Conservation (phyloP, 1,140 invertebrate genomes). For the Nixonia krombeini region DNA sequence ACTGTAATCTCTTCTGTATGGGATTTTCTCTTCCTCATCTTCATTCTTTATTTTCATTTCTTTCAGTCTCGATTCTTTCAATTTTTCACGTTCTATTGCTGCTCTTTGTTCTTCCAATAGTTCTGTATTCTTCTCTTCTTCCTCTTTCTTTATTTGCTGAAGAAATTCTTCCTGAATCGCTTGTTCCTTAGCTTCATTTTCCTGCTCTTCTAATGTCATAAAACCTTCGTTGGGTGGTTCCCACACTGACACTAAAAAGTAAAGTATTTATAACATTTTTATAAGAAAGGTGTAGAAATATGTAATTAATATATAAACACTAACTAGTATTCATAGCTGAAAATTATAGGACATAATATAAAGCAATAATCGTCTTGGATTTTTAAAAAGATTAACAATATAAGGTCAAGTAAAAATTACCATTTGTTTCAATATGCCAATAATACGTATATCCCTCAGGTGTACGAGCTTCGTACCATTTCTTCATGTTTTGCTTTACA, state of each 20-base stretch:
- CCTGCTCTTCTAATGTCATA: constrained; percentile 76
- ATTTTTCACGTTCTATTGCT: constrained; percentile 65
- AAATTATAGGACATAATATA: too few species aligned
- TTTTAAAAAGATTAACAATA: constrained; percentile 19
- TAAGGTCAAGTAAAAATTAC: constrained; percentile 64
- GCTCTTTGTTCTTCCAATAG: constrained; percentile 67
- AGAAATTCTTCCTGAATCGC: constrained; percentile 69
- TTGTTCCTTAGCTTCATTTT: constrained; percentile 64
- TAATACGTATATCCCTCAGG: constrained; percentile 84
- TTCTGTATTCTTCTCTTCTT: constrained; percentile 59
- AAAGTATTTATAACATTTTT: too few species aligned
- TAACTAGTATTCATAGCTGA: too few species aligned
- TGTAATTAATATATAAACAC: too few species aligned
- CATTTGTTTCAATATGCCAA: constrained; percentile 85
- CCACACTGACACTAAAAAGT: constrained; percentile 75
- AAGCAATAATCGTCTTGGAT: too few species aligned
- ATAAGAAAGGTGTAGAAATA: too few species aligned
- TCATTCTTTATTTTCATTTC: constrained; percentile 49
- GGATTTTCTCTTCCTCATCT: constrained; percentile 64
- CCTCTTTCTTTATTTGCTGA: constrained; percentile 72
- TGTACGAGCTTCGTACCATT: constrained; percentile 81
- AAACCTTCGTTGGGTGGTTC: constrained; percentile 77
- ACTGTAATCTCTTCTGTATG: constrained; percentile 69
- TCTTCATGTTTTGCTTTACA: constrained; percentile 42
- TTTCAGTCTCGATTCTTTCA: constrained; percentile 67